phyloP scores from a whole-genome alignment of 2,888 invertebrate species.

The Megastigmus dorsalis region DNA sequence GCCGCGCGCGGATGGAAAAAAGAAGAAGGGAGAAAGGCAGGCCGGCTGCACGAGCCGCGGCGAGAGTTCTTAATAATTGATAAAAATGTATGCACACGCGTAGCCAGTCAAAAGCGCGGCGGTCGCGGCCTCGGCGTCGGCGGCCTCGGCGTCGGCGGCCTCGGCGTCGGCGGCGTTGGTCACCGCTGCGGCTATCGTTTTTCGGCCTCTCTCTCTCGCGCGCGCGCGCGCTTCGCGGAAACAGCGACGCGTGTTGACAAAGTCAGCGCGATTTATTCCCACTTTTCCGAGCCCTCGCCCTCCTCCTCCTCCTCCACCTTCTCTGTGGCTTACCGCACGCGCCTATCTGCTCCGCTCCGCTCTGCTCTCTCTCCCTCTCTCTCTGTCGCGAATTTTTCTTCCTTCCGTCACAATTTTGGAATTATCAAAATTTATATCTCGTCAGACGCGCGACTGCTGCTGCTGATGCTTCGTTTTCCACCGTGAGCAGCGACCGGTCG shows the following conservation, averaged over 20 bases:
- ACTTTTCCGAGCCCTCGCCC: constrained; percentile 66
- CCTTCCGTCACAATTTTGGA: constrained; percentile 71
- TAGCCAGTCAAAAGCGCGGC: constrained; percentile 59
- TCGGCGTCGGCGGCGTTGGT: no score
- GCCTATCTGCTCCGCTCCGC: no score
- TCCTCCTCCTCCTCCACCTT: not conserved
- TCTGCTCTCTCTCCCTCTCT: constrained; percentile 57
- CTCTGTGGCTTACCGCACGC: no score
- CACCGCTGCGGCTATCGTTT: constrained; percentile 27
- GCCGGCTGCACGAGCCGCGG: constrained; percentile 19
- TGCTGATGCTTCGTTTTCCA: not conserved
- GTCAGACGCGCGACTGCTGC: constrained; percentile 9
- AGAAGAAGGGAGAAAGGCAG: not conserved
- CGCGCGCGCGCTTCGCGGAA: no score
- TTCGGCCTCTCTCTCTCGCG: constrained; percentile 51
- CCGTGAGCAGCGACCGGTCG: no score
- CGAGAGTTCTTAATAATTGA: constrained; percentile 74
- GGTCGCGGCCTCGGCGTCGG: not conserved
- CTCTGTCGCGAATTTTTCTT: constrained; percentile 69
- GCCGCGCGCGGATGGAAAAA: constrained; percentile 45
- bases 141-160: no score
- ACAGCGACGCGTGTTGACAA: constrained; percentile 63
- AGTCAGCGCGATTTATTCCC: constrained; percentile 72
- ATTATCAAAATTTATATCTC: constrained; percentile 72
- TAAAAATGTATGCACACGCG: constrained; percentile 73